Evolutionary conservation across 2,888 invertebrate genomes (phyloP).

Genomic region (Chloromyia formosa): DNA sequence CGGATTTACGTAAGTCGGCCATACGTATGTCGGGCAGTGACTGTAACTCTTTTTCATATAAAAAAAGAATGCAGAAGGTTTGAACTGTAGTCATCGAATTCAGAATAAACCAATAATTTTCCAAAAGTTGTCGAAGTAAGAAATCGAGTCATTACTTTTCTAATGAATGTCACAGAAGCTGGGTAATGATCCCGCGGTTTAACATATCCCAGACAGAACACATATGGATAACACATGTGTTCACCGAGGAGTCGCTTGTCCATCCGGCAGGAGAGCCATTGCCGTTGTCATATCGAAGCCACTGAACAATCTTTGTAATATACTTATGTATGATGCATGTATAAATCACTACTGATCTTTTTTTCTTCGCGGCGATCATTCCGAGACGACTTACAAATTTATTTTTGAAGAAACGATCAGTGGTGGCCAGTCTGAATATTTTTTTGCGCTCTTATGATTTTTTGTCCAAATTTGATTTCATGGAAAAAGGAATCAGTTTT

Average conservation of each 20-base stretch:
- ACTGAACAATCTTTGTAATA: slow-evolving; percentile 22
- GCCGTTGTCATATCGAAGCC: slow-evolving; percentile 10
- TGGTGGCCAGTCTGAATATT: slow-evolving; percentile 33
- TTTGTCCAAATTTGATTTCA: not conserved
- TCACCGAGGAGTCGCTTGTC: slow-evolving; percentile 9
- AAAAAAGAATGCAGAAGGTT: no score
- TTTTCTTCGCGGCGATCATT: not conserved
- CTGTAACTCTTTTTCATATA: no score
- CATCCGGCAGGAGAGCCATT: slow-evolving; percentile 34
- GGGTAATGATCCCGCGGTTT: not conserved
- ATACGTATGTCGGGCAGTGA: no score
- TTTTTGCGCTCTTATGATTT: not conserved
- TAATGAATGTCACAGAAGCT: slow-evolving; percentile 21
- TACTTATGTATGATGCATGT: slow-evolving; percentile 5
- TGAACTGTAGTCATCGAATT: no score
- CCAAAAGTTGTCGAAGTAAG: no score
- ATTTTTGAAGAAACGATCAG: slow-evolving; percentile 8
- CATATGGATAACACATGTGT: slow-evolving; percentile 32
- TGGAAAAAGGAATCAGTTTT: not conserved
- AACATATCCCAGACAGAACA: slow-evolving; percentile 28
- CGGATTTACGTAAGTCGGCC: no score
- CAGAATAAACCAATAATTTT: no score
- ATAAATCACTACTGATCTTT: slow-evolving; percentile 38
- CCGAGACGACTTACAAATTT: not conserved
- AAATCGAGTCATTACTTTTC: not conserved